phyloP scores from a whole-genome alignment of 2,888 invertebrate species.

The Sialis fuliginosa region DNA sequence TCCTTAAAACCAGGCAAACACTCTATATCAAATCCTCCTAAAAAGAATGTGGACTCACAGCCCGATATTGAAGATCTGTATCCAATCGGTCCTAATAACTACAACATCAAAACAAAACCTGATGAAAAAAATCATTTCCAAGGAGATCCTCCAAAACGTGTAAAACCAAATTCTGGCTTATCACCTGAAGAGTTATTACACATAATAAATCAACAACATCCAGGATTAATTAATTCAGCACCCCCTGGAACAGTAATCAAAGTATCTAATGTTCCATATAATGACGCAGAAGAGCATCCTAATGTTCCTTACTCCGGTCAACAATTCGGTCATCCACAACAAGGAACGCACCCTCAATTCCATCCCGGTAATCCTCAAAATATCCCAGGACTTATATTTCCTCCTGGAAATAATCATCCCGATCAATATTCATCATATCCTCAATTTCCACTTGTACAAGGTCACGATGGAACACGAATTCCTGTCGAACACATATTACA shows the following conservation, averaged over 20 bases:
- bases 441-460: not conserved
- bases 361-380: not conserved
- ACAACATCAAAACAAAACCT: too few relatives aligned
- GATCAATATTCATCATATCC: not conserved
- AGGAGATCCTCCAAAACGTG: constrained; percentile 1
- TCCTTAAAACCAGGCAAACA: not conserved
- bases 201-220: constrained; percentile 24
- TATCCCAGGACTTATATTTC: not conserved
- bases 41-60: not conserved
- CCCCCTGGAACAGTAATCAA: constrained; percentile 24
- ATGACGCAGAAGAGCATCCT: constrained; percentile 9
- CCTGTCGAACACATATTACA: too few relatives aligned
- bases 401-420: not conserved
- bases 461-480: not conserved
- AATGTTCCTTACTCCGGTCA: not conserved
- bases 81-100: not conserved
- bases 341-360: not conserved
- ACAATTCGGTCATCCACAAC: constrained; percentile 11
- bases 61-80: not conserved
- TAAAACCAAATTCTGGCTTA: not conserved
- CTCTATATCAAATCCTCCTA: not conserved
- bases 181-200: constrained; percentile 22
- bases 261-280: constrained; percentile 18
- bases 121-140: constrained; percentile 1
- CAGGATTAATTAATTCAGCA: constrained; percentile 21